Evolutionary conservation across 2,797 vertebrate genomes (phyloP), one percentile per base, ranked within the genome.

Genomic region (Sorex maritimensis): DNA sequence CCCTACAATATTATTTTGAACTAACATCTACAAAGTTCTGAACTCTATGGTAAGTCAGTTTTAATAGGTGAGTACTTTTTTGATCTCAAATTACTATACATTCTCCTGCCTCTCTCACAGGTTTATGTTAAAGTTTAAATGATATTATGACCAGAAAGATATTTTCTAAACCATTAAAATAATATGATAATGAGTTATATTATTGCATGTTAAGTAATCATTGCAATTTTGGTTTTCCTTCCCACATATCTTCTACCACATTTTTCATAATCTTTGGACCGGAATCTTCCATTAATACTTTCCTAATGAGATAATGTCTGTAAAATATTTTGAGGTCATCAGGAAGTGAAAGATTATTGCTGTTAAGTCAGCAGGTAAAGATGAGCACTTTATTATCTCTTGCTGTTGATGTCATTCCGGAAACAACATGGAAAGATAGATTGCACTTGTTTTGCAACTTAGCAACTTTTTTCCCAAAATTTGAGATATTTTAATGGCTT

Each of bases 181-280:
- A 21, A 30, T 6, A 14, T 14, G 4, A 30, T 87, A 61, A 30
- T 38, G 38, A 93, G 1, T 52, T 85, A 19, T 74, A 63, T 84
- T 72, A 71, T 63, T 72, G 78, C 3, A 28, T 81, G 30, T 89
- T n/a, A 72, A 93, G 15, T 55, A 17, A n/a, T 81, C 41, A 75
- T 87, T 75, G n/a, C 9, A 93, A 21, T 78, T 77, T 49, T 73
- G n/a, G 7, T 65, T 79, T 58, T 85, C 15, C 7, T 21, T 28
- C 15, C 17, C 21, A 74, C 26, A 4, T 73, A 24, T 79, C 28
- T 92, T 84, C 72, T 55, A 72, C 65, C 49, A 38, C 24, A 44
- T 38, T 82, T 95, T 95, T 86, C n/a, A 81, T 88, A 52, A 87
- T 69, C 10, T 81, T 92, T 83, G 44, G 8, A 55, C 82, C 65